These are phyloP conservation scores for Helostoma temminkii DNA, from an alignment of 2,797 vertebrate species.

Conservation along the genomic window DNA sequence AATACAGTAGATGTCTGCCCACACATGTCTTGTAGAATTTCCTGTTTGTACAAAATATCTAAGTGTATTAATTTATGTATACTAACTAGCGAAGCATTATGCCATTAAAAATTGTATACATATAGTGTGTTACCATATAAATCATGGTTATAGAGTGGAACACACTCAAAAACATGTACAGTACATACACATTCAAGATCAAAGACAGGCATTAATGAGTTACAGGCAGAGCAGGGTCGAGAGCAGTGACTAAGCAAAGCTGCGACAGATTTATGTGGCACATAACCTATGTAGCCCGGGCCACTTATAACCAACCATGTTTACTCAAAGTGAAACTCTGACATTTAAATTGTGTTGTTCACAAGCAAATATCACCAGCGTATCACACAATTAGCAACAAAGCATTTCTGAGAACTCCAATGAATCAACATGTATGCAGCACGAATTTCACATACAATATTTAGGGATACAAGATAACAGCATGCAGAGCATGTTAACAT, in stretches of 20 bases:
- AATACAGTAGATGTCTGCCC: conserved; percentile 21
- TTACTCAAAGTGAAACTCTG: conserved; percentile 11
- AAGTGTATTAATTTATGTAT: neutral
- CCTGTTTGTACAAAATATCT: neutral
- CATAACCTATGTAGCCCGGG: conserved; percentile 6
- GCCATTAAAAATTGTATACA: neutral
- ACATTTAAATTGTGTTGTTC: conserved; percentile 11
- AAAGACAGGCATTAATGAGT: conserved; percentile 57
- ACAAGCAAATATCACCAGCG: neutral
- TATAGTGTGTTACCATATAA: neutral
- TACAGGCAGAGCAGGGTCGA: conserved; percentile 50
- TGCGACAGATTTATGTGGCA: conserved; percentile 32
- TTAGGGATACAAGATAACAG: neutral
- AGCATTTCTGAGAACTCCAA: neutral
- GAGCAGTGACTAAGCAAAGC: conserved; percentile 43
- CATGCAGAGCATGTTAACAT: conserved; percentile 5
- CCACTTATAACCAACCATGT: conserved; percentile 12
- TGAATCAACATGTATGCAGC: neutral
- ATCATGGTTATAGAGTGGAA: neutral
- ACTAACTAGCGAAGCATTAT: neutral
- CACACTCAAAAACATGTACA: neutral
- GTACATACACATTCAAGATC: neutral
- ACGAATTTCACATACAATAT: neutral
- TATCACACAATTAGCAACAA: neutral
- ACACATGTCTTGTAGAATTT: conserved; percentile 12